Conservation (phyloP, 2,888 invertebrate genomes). For the Acrobasis repandana region DNA sequence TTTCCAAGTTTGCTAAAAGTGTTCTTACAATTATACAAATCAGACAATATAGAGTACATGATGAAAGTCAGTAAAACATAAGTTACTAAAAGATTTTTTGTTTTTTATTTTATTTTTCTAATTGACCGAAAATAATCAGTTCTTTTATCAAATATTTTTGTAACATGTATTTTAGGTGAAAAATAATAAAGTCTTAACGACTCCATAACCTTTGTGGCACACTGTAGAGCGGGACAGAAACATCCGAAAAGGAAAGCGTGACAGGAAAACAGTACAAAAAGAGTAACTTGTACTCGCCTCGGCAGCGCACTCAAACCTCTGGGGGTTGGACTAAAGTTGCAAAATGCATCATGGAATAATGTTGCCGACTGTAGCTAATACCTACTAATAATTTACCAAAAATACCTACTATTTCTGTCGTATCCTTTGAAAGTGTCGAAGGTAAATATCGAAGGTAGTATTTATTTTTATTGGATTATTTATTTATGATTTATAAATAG, state of each 20-base stretch:
- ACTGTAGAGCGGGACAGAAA: constrained; percentile 46
- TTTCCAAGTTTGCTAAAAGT: background rate
- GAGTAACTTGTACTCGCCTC: constrained; percentile 60
- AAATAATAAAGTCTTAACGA: constrained; percentile 12
- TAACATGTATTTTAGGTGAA: constrained; percentile 24
- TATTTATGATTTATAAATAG: no score
- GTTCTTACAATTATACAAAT: no score
- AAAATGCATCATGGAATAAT: constrained; percentile 30
- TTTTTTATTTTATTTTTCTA: no score
- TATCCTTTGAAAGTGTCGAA: background rate
- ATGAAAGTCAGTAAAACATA: no score
- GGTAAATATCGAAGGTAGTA: background rate
- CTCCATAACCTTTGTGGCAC: constrained; percentile 39
- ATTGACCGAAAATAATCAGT: background rate
- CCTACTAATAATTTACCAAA: constrained; percentile 13
- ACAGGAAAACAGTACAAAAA: constrained; percentile 70
- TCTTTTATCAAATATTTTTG: constrained; percentile 14
- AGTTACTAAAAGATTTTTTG: no score
- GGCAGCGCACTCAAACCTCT: constrained; percentile 49
- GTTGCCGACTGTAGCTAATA: constrained; percentile 14
- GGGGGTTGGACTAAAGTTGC: constrained; percentile 39
- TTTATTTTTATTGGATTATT: no score
- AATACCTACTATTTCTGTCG: background rate
- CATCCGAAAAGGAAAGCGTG: constrained; percentile 66
- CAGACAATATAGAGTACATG: no score